Evolutionary conservation across 2,113 vertebrate species (phyloP).

Genomic region (Labrus mixtus): DNA sequence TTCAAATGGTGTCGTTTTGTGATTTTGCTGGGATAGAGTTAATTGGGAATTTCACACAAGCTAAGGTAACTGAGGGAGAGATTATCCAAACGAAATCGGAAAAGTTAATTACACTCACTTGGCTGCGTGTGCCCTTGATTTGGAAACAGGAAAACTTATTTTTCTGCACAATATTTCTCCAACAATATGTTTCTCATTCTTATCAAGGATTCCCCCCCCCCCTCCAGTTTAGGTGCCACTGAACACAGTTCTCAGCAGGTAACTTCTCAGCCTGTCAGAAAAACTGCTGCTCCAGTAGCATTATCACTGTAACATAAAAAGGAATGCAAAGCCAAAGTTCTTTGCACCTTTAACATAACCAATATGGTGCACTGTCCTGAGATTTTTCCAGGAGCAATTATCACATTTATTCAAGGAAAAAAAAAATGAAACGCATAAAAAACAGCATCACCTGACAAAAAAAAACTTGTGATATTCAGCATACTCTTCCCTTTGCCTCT

Average conservation of each 20-base stretch:
- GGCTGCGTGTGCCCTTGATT: conserved; percentile 53
- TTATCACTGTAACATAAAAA: conserved; percentile 38
- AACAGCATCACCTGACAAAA: conserved; percentile 66
- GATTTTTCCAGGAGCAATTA: conserved; percentile 78
- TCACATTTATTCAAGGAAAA: conserved; percentile 72
- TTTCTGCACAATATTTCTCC: conserved; percentile 38
- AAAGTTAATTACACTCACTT: conserved; percentile 74
- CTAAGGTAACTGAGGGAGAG: conserved; percentile 70
- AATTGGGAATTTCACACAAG: conserved; percentile 74
- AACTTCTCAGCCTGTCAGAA: conserved; percentile 62
- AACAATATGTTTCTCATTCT: conserved; percentile 56
- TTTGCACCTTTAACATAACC: conserved; percentile 75
- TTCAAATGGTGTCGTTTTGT: conserved; percentile 67
- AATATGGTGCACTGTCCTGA: conserved; percentile 72
- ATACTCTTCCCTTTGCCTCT: conserved; percentile 61
- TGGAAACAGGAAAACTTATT: conserved; percentile 43
- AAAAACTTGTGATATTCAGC: conserved; percentile 73
- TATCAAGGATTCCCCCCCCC: conserved; percentile 21
- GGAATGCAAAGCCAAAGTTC: conserved; percentile 41
- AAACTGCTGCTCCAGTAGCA: conserved; percentile 57
- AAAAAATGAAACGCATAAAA: conserved; percentile 20
- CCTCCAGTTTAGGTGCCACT: conserved; percentile 18
- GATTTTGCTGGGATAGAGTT: conserved; percentile 64
- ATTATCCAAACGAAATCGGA: conserved; percentile 68
- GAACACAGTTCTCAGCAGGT: conserved; percentile 39